These are phyloP conservation scores for Stenichneumon culpator DNA, from an alignment of 2,888 invertebrate species.

Conservation along the genomic window DNA sequence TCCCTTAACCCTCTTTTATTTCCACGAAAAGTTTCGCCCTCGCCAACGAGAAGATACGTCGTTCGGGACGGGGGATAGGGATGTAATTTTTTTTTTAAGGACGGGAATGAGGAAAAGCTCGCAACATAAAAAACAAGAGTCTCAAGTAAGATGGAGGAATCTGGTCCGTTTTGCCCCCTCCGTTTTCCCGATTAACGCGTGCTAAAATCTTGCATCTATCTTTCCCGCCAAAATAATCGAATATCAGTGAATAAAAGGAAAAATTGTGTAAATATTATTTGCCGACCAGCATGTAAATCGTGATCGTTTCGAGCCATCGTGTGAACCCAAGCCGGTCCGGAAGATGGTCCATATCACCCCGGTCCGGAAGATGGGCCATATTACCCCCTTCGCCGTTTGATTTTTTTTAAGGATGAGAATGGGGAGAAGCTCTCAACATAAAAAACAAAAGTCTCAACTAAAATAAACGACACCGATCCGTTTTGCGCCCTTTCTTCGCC, in stretches of 20 bases:
- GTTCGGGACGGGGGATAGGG: not conserved
- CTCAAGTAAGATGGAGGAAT: not conserved
- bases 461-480: too few species aligned
- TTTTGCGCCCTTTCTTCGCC: too few species aligned
- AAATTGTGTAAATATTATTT: not conserved
- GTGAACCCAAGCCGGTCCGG: too few species aligned
- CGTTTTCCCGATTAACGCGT: too few species aligned
- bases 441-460: too few species aligned
- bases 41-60: constrained; percentile 12
- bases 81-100: constrained; percentile 18
- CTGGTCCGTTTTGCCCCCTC: not conserved
- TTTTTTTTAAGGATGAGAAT: too few species aligned
- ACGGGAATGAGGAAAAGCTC: not conserved
- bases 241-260: too few species aligned
- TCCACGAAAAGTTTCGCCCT: constrained; percentile 29
- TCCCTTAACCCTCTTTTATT: constrained; percentile 44
- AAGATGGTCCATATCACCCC: too few species aligned
- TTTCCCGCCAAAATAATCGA: not conserved
- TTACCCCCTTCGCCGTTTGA: too few species aligned
- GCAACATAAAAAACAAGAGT: not conserved
- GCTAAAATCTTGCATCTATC: not conserved
- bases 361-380: too few species aligned
- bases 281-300: not conserved
- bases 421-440: too few species aligned
- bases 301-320: not conserved